A percentile compares a stretch with the other conserved stretches of the same genome.
Conservation (phyloP, 2,113 vertebrate species). For the Spheniscus mendiculus region DNA sequence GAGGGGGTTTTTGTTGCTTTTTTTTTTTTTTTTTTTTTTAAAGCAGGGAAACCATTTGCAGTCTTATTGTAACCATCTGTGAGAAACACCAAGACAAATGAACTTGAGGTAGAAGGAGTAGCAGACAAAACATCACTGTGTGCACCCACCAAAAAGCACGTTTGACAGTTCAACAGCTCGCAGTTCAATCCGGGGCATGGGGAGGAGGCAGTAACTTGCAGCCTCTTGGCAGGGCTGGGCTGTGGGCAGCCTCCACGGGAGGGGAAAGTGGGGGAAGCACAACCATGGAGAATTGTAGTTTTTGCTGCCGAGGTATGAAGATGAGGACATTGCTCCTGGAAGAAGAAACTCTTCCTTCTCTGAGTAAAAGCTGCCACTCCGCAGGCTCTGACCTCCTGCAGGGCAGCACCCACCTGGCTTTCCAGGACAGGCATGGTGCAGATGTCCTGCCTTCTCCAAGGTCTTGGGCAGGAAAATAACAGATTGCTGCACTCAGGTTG, state of each 20-base stretch:
- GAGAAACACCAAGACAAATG: slow-evolving; percentile 12
- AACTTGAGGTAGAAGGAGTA: not conserved
- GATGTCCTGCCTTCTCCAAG: not conserved
- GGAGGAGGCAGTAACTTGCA: not conserved
- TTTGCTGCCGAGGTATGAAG: not conserved
- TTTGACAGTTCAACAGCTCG: not conserved
- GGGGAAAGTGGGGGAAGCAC: not conserved
- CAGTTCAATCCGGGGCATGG: not conserved
- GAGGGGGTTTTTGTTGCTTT: accelerated
- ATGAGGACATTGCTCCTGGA: not conserved
- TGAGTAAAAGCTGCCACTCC: not conserved
- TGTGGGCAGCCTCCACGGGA: not conserved
- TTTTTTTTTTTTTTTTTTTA: not conserved
- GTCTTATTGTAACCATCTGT: slow-evolving; percentile 43
- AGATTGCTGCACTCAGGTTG: not conserved
- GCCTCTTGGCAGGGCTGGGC: not conserved
- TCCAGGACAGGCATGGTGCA: not conserved
- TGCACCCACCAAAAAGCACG: not conserved
- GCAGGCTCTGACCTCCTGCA: not conserved
- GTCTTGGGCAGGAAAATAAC: not conserved
- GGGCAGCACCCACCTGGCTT: not conserved
- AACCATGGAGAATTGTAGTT: not conserved
- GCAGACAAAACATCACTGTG: not conserved
- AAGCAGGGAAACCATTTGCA: not conserved
- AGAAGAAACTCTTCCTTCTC: not conserved